Evolutionary conservation across 2,797 vertebrate genomes (phyloP).

Genomic region (Streptopelia turtur): DNA sequence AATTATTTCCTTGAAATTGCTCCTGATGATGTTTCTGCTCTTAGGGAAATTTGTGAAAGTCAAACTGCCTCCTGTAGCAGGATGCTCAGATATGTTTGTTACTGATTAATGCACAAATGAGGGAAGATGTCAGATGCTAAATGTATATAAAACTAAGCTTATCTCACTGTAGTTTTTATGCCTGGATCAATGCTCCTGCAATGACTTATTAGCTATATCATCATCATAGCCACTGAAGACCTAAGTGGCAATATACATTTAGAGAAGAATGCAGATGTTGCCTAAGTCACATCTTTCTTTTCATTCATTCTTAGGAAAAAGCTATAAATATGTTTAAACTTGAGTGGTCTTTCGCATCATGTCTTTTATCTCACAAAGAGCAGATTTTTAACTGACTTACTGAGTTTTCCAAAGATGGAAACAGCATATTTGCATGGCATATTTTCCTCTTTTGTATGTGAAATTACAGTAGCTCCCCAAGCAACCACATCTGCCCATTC

Average conservation of each 20-base stretch:
- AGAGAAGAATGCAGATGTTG: not conserved
- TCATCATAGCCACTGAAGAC: not conserved
- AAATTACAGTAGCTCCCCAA: not conserved
- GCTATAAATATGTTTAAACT: not conserved
- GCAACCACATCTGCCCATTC: not conserved
- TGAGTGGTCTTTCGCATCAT: not conserved
- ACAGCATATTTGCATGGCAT: not conserved
- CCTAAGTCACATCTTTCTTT: not conserved
- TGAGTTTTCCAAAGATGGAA: not conserved
- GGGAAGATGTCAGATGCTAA: not conserved
- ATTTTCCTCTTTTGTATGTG: not conserved
- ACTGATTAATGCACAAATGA: not conserved
- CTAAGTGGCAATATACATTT: not conserved
- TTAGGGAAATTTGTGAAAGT: conserved; percentile 50
- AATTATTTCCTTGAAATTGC: conserved; percentile 66
- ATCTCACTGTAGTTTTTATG: not conserved
- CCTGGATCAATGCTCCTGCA: not conserved
- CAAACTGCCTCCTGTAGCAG: conserved; percentile 32
- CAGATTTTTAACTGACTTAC: not conserved
- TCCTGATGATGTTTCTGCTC: conserved; percentile 45
- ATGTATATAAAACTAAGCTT: not conserved
- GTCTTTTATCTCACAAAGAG: not conserved
- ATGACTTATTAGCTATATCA: not conserved
- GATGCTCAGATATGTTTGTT: conserved; percentile 30
- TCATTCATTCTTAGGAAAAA: not conserved